Percentiles rank a stretch among this genome's conserved stretches.
Conservation (phyloP, 2,888 invertebrate species). For the Drosophila mercatorum region DNA sequence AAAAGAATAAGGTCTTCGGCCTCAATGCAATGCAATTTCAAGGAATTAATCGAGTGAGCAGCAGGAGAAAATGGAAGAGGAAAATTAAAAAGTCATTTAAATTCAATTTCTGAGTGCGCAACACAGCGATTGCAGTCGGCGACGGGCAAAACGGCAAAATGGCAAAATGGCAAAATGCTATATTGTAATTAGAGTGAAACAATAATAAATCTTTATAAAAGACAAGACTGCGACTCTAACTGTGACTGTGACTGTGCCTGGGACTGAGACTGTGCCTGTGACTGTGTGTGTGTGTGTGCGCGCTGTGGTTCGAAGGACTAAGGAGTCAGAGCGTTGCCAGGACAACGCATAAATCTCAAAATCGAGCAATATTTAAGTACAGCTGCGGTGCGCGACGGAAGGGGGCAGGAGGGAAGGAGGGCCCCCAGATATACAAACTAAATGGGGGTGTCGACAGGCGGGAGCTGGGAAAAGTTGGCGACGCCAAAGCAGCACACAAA, state of each 20-base stretch:
- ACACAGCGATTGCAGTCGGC: conserved; percentile 35
- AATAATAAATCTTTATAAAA: conserved; percentile 74
- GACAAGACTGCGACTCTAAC: conserved; percentile 26
- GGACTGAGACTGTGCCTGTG: neutral
- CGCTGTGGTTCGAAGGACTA: neutral
- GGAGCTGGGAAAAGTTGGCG: neutral
- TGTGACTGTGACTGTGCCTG: conserved; percentile 1
- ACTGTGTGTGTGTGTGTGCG: neutral
- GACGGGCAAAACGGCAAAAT: conserved; percentile 33
- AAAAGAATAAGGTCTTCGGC: conserved; percentile 26
- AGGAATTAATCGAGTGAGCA: conserved; percentile 57
- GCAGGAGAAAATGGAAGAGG: conserved; percentile 46
- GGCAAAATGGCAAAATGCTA: conserved; percentile 49
- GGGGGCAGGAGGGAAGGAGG: conserved; percentile 1
- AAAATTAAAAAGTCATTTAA: conserved; percentile 76
- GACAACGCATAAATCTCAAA: conserved; percentile 69
- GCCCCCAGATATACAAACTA: conserved; percentile 27
- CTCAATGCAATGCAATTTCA: conserved; percentile 51
- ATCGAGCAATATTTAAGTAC: conserved; percentile 55
- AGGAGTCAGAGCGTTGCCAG: conserved; percentile 37
- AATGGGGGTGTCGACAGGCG: conserved; percentile 6
- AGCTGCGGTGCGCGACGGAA: conserved; percentile 28
- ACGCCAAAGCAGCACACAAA: conserved; percentile 24
- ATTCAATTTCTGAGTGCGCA: conserved; percentile 69
- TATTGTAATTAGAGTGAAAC: conserved; percentile 75